These are phyloP conservation scores for Origma solitaria DNA, from an alignment of 2,113 vertebrate genomes.

Conservation along the genomic window DNA sequence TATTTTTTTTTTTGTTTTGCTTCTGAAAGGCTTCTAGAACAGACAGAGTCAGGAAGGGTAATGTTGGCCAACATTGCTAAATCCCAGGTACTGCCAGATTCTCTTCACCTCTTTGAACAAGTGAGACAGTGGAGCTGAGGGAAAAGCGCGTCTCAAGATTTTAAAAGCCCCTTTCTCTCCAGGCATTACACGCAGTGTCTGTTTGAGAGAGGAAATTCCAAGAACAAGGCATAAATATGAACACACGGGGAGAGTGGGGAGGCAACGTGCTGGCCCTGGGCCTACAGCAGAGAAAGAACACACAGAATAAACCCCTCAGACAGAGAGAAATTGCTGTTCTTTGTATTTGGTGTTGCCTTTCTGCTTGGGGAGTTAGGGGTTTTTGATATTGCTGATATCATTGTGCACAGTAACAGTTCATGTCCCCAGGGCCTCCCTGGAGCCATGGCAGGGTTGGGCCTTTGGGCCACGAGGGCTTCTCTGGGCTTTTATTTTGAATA, in stretches of 20 bases:
- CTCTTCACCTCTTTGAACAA: background rate
- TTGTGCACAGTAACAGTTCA: background rate
- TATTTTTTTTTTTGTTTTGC: background rate
- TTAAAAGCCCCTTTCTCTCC: background rate
- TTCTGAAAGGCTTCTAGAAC: background rate
- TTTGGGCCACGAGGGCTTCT: background rate
- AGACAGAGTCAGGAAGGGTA: background rate
- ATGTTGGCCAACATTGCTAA: accelerated
- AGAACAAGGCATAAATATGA: background rate
- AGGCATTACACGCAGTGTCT: background rate
- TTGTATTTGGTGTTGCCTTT: background rate
- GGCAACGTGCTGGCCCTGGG: background rate
- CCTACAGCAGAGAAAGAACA: background rate
- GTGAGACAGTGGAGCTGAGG: background rate
- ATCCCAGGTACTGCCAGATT: background rate
- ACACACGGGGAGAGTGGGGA: background rate
- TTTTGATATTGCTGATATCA: background rate
- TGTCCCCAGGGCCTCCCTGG: background rate
- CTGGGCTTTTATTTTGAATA: background rate
- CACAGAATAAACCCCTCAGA: background rate
- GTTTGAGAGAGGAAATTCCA: background rate
- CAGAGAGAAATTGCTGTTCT: background rate
- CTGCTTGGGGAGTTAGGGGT: background rate
- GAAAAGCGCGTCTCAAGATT: background rate
- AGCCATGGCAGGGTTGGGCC: background rate